Evolutionary conservation across 2,797 vertebrate species (phyloP).

Genomic region (Myotis daubentonii): DNA sequence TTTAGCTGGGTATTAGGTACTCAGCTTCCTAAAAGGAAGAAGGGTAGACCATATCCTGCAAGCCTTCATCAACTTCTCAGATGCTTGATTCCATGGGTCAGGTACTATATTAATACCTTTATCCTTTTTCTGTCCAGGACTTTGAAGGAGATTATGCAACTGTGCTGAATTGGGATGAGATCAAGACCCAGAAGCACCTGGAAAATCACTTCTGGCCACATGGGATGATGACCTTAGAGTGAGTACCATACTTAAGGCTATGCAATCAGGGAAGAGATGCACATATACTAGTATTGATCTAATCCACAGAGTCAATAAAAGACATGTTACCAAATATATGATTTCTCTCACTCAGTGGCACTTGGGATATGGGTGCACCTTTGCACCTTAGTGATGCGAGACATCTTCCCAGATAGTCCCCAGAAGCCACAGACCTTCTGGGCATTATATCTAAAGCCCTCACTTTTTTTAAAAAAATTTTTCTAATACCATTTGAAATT

Average conservation of each 20-base stretch:
- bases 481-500: neutral
- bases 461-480: neutral
- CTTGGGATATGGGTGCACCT: neutral
- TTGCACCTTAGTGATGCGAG: neutral
- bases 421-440: neutral
- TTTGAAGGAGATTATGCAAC: conserved; percentile 93
- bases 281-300: neutral
- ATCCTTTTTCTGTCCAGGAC: conserved; percentile 83
- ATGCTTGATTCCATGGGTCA: neutral
- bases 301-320: neutral
- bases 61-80: neutral
- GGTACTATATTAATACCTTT: neutral
- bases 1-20: neutral
- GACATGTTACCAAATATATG: neutral
- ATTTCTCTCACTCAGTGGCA: neutral
- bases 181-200: conserved; percentile 90
- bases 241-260: conserved; percentile 81
- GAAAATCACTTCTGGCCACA: conserved; percentile 92
- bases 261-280: neutral
- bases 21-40: neutral
- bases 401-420: neutral
- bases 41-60: neutral
- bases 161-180: conserved; percentile 92
- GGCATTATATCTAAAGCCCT: neutral
- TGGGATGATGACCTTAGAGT: conserved; percentile 94